Evolutionary conservation across 2,888 invertebrate species (phyloP).

Genomic region (Brachyptera risi): DNA sequence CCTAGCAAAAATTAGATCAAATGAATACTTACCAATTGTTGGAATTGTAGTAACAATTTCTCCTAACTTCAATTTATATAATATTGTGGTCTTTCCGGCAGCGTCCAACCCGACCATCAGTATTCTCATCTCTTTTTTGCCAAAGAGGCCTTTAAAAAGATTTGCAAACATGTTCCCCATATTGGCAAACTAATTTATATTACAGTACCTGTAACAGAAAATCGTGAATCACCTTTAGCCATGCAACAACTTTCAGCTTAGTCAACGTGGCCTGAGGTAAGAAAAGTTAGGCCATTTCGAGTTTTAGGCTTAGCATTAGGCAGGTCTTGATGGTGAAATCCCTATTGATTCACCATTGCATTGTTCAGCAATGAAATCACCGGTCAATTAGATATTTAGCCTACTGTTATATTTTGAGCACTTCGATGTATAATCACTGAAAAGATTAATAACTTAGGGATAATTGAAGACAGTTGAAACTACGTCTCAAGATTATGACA

Average conservation of each 20-base stretch:
- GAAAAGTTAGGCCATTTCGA: neutral
- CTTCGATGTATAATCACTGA: neutral
- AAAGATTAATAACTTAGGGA: neutral
- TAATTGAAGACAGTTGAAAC: neutral
- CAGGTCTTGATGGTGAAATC: neutral
- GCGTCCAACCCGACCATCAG: conserved; percentile 99
- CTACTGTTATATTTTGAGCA: neutral
- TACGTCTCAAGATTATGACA: neutral
- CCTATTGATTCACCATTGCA: conserved; percentile 23
- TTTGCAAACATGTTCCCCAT: conserved; percentile 98
- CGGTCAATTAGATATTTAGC: conserved; percentile 7
- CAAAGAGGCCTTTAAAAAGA: conserved; percentile 98
- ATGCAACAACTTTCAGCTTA: conserved; percentile 3
- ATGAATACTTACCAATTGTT: conserved; percentile 96
- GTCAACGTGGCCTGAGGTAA: neutral
- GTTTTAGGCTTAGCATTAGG: neutral
- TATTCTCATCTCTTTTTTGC: conserved; percentile 99
- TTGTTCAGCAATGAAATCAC: conserved; percentile 21
- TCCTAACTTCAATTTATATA: conserved; percentile 99
- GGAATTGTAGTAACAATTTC: conserved; percentile 99
- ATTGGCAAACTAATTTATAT: conserved; percentile 47
- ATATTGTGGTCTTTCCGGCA: conserved; percentile 99
- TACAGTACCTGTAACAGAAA: conserved; percentile 22
- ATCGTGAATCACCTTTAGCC: neutral
- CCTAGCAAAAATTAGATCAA: too few species aligned